Evolutionary conservation across 2,888 invertebrate genomes (phyloP), one percentile per base, ranked within the genome.

Genomic region (Napeogenes sylphis): DNA sequence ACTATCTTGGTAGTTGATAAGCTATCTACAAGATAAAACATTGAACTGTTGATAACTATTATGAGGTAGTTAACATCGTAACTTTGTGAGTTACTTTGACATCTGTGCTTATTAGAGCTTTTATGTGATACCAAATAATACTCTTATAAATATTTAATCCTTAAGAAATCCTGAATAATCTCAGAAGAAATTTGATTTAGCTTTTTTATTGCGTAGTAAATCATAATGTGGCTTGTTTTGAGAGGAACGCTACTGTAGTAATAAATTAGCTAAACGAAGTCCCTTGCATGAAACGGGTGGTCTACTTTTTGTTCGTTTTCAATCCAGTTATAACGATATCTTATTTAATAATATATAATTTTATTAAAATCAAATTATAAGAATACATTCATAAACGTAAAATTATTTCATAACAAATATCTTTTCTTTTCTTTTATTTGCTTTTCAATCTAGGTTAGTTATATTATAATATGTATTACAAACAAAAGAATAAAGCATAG

Each of bases 221-320:
- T 90, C 90, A 90, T 87, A 73, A 71, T 66, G 81, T 82, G 86
- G 88, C 86, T 85, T 90, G 90, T 90, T 90, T 85, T 90, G 90
- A 89, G 89, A 86, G 78, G 66, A 79, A 75, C 75, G 72, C 72
- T 80, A 81, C 87, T 84, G 87, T 85, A 89, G 90, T 87, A 88
- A 88, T 90, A 90, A 88, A 90, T 89, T 87, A 84, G 78, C 77
- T 74, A 80, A 78, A 85, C 84, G 78, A 75, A 82, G 82, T 82
- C 81, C 83, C 82, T 83, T 81, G 76, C 74, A 72, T 75, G 81
- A 68, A 79, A 75, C 84, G 87, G 90, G 90, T 89, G 90, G 90
- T 90, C 90, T 73, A 63, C 70, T 12, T 6, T 4, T 51, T 51
- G 5, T 2, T 10, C 72, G 70, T 72, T 69, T 76, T 74, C 71